Conservation (phyloP, 2,888 invertebrate species). For the Eremobia ochroleuca region DNA sequence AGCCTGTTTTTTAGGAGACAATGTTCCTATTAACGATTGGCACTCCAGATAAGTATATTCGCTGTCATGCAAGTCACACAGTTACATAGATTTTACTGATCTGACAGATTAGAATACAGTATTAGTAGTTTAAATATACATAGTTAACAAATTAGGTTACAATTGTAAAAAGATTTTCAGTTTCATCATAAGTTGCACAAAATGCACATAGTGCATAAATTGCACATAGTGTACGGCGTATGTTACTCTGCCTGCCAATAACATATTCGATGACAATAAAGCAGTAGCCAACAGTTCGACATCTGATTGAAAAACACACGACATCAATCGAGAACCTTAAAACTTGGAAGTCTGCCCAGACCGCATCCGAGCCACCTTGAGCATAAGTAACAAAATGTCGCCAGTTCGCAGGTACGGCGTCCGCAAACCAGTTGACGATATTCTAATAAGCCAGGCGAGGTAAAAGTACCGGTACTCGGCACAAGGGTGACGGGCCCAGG, state of each 20-base stretch:
- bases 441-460: conserved; percentile 64
- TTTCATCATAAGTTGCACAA: no score
- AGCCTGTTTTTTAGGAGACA: no score
- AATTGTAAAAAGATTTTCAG: no score
- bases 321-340: background rate
- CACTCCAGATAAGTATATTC: no score
- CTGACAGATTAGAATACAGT: no score
- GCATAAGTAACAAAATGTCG: conserved; percentile 43
- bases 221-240: background rate
- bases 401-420: conserved; percentile 48
- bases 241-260: background rate
- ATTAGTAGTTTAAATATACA: no score
- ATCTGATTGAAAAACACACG: conserved; percentile 24
- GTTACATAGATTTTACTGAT: no score
- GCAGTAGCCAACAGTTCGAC: conserved; percentile 18
- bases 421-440: conserved; percentile 65
- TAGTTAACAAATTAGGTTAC: no score
- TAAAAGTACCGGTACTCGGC: conserved; percentile 62
- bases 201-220: background rate
- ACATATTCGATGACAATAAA: background rate
- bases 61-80: no score
- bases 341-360: conserved; percentile 44
- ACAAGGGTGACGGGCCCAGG: conserved; percentile 56
- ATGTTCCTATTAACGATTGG: no score
- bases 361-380: conserved; percentile 30